Base-by-base conservation (phyloP, 2,113 vertebrate species). In the Tragelaphus strepsiceros region DNA sequence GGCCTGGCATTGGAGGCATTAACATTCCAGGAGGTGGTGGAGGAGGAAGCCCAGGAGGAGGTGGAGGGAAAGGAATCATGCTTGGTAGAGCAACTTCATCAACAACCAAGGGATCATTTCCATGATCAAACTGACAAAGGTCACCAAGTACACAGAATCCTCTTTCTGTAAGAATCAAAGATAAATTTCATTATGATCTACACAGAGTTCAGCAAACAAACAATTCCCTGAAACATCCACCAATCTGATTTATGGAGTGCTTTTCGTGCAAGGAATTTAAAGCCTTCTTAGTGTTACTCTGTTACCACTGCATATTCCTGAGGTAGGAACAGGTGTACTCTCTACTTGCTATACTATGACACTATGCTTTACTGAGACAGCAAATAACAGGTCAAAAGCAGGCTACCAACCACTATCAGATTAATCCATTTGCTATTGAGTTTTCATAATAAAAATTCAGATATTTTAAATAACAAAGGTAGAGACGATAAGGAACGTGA, bases 71-170 rank as follows among this genome's bases (percentile, higher is more conserved):
- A 10, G 99, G 99, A 98, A 99, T 99, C 98, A 99, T 99, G 88
- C 99, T 99, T 6, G 99, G 99, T 97, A 99, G 98, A 96, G 99
- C 99, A 90, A 99, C 99, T 91, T 99, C 99, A 83, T 99, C 99
- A 13, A 99, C 99, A 13, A 99, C 99, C 71, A 99, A 98, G 1
- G 99, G 99, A 96, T 99, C 99, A 59, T 99, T 99, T 88, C 99
- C 99, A 58, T 99, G 99, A 97, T 99, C 99, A 51, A 99, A 99
- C 19, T 99, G 99, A 99, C 99, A 99, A 59, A 99, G 99, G 59
- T 99, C 99, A 11, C 99, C 99, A 49, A 99, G 99, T 17, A 99
- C 99, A 58, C 99, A 99, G 98, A 99, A 99, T 74, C 99, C 99
- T 98, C 99, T 99, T 98, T 99, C 99, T 99, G 99, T 67, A 98